Conservation (phyloP, 1,140 invertebrate genomes). For the Drosophila willistoni region DNA sequence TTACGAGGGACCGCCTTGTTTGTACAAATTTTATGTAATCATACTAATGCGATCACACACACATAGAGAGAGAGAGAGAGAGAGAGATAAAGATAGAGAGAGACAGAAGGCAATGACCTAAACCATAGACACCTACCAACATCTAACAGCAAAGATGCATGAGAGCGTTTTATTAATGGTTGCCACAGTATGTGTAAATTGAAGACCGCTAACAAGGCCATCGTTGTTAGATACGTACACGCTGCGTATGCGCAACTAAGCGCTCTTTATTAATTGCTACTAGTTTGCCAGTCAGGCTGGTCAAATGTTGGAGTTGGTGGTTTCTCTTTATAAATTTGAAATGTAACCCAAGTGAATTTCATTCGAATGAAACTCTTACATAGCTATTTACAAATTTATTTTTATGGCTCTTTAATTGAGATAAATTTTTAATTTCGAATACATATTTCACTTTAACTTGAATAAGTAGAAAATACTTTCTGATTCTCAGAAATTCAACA, state of each 20-base stretch:
- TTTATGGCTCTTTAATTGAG: not conserved
- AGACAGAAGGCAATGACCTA: constrained; percentile 30
- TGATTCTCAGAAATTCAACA: no score
- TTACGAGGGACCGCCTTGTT: constrained; percentile 21
- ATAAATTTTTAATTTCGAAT: no score
- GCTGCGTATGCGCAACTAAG: constrained; percentile 50
- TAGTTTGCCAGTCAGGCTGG: not conserved
- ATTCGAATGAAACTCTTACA: not conserved
- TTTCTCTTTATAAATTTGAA: constrained; percentile 1
- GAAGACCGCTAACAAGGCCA: constrained; percentile 41
- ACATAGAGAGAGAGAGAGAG: constrained; percentile 3
- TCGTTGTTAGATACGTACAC: constrained; percentile 10
- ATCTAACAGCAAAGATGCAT: constrained; percentile 25
- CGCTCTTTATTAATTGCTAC: constrained; percentile 33
- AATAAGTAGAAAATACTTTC: no score
- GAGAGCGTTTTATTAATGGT: constrained; percentile 69
- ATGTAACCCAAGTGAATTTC: constrained; percentile 1
- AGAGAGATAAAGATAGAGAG: constrained; percentile 7
- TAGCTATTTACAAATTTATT: not conserved
- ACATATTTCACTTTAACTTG: no score
- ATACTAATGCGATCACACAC: constrained; percentile 65
- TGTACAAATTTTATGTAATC: constrained; percentile 74
- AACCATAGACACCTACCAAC: constrained; percentile 26
- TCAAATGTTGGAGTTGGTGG: not conserved
- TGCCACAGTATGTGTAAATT: constrained; percentile 39